Percentiles rank a stretch among this genome's conserved stretches.
Conservation (phyloP, 2,113 vertebrate genomes). For the Pachyramphus minor region DNA sequence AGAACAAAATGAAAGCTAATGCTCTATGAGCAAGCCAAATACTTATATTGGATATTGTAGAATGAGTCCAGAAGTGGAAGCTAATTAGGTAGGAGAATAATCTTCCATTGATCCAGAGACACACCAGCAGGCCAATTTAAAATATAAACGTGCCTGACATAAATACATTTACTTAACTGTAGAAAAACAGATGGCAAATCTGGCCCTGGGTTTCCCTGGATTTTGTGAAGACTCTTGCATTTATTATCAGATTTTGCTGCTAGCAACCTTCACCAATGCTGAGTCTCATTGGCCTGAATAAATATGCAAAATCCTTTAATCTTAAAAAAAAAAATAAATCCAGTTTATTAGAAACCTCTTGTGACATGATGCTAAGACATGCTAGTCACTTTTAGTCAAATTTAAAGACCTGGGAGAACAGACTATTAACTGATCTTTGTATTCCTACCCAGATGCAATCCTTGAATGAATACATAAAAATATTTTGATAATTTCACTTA, state of each 20-base stretch:
- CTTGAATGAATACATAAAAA: not conserved
- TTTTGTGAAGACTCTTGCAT: not conserved
- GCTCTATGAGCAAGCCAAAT: not conserved
- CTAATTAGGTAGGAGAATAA: conserved; percentile 24
- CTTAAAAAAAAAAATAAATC: not conserved
- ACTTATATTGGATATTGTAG: not conserved
- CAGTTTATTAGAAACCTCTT: not conserved
- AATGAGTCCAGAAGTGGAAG: not conserved
- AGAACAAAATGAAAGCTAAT: not conserved
- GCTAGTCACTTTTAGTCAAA: not conserved
- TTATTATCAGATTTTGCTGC: not conserved
- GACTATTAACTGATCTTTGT: not conserved
- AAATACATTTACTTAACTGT: conserved; percentile 3
- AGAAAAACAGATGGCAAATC: conserved; percentile 25
- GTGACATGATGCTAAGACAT: not conserved
- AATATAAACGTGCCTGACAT: not conserved
- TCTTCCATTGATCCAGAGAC: conserved; percentile 19
- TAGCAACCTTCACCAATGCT: not conserved
- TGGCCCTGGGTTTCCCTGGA: not conserved
- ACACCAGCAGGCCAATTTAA: not conserved
- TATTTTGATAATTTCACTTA: not conserved
- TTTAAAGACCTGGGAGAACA: not conserved
- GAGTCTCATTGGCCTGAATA: not conserved
- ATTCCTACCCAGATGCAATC: not conserved
- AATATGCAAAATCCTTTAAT: not conserved